Conservation (phyloP, 2,888 invertebrate genomes). For the Lasiommata megera region DNA sequence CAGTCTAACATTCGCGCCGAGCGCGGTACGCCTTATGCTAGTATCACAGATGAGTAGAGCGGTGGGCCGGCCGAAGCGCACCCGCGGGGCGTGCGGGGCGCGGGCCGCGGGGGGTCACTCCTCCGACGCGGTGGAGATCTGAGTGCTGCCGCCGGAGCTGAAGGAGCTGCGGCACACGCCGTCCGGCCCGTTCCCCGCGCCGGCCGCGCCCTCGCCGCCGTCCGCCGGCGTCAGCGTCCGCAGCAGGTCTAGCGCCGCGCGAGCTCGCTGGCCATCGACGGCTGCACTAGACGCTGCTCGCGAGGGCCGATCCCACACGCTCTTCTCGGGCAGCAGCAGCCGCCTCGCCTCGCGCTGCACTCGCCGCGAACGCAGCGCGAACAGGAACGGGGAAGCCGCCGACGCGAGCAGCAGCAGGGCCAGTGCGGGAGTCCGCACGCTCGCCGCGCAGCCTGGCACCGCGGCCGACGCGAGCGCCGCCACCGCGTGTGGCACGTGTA, state of each 20-base stretch:
- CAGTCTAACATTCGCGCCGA: constrained; percentile 79
- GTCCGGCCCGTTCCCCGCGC: constrained; percentile 66
- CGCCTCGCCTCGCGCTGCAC: constrained; percentile 48
- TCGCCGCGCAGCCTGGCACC: constrained; percentile 73
- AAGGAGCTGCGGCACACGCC: constrained; percentile 83
- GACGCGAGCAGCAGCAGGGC: constrained; percentile 82
- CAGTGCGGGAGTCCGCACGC: constrained; percentile 72
- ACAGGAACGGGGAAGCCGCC: constrained; percentile 86
- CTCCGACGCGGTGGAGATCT: constrained; percentile 83
- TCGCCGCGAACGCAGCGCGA: constrained; percentile 27
- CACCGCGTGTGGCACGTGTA: constrained; percentile 85
- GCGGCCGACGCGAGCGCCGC: constrained; percentile 65
- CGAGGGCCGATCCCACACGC: constrained; percentile 77
- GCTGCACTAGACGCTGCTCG: constrained; percentile 79
- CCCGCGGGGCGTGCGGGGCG: constrained; percentile 47
- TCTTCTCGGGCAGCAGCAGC: constrained; percentile 47
- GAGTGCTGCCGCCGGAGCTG: constrained; percentile 84
- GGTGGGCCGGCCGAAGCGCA: constrained; percentile 73
- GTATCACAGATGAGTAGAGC: constrained; percentile 81
- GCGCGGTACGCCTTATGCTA: constrained; percentile 74
- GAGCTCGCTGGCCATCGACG: constrained; percentile 76
- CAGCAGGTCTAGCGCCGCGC: constrained; percentile 67
- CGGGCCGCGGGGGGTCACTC: constrained; percentile 64
- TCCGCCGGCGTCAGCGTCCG: constrained; percentile 68
- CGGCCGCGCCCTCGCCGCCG: constrained; percentile 49